Percentiles rank a stretch among this genome's conserved stretches.
phyloP scores from a whole-genome alignment of 2,888 invertebrate species.

The Microdon myrmicae region DNA sequence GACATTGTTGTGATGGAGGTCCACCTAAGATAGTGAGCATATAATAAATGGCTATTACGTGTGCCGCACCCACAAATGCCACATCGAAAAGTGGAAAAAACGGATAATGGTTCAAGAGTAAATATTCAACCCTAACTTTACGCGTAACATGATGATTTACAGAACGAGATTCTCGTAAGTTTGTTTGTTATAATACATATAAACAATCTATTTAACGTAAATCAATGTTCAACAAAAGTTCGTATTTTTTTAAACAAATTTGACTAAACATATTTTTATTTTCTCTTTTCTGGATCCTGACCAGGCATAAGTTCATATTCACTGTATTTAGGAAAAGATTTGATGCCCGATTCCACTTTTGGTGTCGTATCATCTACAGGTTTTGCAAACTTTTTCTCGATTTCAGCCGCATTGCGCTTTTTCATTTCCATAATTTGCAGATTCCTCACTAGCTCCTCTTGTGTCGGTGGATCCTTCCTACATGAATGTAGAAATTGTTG shows the following conservation, averaged over 20 bases:
- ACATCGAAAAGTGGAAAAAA: no score
- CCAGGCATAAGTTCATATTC: constrained; percentile 71
- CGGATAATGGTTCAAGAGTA: no score
- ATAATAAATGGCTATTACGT: no score
- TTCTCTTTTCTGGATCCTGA: constrained; percentile 58
- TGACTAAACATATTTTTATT: constrained; percentile 17
- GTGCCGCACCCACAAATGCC: no score
- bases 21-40: no score
- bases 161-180: no score
- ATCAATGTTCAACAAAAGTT: no score
- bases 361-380: constrained; percentile 66
- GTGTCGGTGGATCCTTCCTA: constrained; percentile 75
- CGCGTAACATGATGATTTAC: no score
- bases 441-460: constrained; percentile 78
- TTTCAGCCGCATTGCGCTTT: constrained; percentile 77
- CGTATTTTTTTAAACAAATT: neutral
- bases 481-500: constrained; percentile 15
- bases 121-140: no score
- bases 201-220: no score
- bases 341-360: constrained; percentile 60
- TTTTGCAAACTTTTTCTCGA: constrained; percentile 72
- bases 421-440: constrained; percentile 77
- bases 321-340: constrained; percentile 64
- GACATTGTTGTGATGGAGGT: no score
- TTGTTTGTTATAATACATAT: no score